Base-by-base conservation (phyloP, 2,888 invertebrate species). In the Metellina segmentata region DNA sequence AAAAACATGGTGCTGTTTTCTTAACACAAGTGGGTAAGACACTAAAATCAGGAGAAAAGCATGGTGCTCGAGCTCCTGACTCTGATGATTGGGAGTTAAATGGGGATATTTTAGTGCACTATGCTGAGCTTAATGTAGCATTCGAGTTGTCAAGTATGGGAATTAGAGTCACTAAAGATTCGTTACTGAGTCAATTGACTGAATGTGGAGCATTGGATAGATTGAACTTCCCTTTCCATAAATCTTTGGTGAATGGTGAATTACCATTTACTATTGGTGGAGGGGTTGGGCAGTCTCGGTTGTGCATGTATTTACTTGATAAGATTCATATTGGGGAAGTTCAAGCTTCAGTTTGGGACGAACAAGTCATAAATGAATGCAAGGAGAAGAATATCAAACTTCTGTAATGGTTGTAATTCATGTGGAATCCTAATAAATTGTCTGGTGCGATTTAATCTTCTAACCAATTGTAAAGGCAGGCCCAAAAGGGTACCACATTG, bases 71-170 rank as follows among this genome's bases (percentile, higher is more conserved):
- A 49, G 88, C 88, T 16, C 81, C 88, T 16, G 88, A 88, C 71
- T 81, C 81, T 71, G 88, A 88, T 75, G 88, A 88, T n/a, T 88
- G 88, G 88, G 88, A 88, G 6, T 61, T 88, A 48, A 88, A 88
- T 78, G 88, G 88, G 19, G 88, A 88, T 75, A 88, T 88, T 61
- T 61, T 88, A 1, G 78, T 88, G 7, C 77, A 88, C 16, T 71
- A 79, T 72, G 72, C 72, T 71, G 61, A 20, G 16, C 88, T 88
- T 34, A 70, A 81, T 61, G 48, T 34, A 48, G 88, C 88, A 11
- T 88, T 88, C 7, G 88, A 88, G 51, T 48, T 88, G 16, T 88
- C 88, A 48, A 77, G 75, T 51, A 88, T 88, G 88, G 88, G 88
- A 20, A 88, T 88, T 48, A 19, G 88, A 13, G 88, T 88, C 9